These are phyloP conservation scores for Morelia viridis DNA, from an alignment of 2,797 vertebrate genomes.

Conservation along the genomic window DNA sequence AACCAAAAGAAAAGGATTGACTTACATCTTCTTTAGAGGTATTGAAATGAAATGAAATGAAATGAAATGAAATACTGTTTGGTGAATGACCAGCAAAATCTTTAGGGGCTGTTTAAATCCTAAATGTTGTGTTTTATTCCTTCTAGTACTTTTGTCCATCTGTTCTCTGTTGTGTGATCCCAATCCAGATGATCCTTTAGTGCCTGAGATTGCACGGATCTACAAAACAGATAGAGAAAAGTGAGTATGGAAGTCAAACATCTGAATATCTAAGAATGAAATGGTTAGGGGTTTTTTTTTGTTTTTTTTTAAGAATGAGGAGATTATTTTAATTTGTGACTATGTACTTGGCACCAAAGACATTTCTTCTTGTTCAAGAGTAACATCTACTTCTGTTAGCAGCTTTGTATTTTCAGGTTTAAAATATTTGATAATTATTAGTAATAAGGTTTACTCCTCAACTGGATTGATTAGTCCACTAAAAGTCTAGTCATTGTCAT, in stretches of 20 bases:
- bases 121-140: constrained; percentile 63
- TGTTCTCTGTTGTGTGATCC: constrained; percentile 99
- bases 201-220: constrained; percentile 99
- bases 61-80: not conserved
- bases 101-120: constrained; percentile 32
- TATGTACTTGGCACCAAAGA: not conserved
- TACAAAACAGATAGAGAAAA: constrained; percentile 99
- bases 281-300: not conserved
- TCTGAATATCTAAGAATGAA: not conserved
- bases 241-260: constrained; percentile 77
- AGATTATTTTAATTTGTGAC: not conserved
- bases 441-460: not conserved
- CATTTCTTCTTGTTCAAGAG: not conserved
- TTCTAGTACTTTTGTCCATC: constrained; percentile 96
- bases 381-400: not conserved
- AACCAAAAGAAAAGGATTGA: not conserved
- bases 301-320: not conserved
- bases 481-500: constrained; percentile 2
- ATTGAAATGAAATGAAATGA: not conserved
- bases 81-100: not conserved
- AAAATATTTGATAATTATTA: not conserved
- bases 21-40: not conserved
- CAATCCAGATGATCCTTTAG: constrained; percentile 99
- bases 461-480: not conserved
- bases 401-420: not conserved